phyloP scores from a whole-genome alignment of 2,888 invertebrate species.

The Portevinia maculata region DNA sequence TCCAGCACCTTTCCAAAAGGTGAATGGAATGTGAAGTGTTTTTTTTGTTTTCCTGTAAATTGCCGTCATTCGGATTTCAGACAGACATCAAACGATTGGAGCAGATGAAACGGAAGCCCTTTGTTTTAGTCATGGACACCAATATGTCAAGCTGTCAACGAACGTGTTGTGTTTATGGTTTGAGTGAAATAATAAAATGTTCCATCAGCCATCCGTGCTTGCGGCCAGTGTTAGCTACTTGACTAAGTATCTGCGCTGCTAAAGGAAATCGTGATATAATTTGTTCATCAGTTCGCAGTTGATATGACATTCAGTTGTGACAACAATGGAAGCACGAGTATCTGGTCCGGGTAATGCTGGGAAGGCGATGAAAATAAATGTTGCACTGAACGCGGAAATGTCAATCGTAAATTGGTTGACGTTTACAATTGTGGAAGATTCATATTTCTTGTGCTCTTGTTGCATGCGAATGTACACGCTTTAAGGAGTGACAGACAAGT shows the following conservation, averaged over 20 bases:
- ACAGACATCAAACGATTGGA: slow-evolving; percentile 36
- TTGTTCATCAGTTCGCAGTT: slow-evolving; percentile 50
- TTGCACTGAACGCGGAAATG: slow-evolving; percentile 56
- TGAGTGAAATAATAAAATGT: slow-evolving; percentile 69
- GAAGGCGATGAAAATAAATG: slow-evolving; percentile 12
- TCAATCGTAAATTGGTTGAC: slow-evolving; percentile 58
- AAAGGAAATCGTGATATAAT: slow-evolving; percentile 64
- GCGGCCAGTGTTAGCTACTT: not conserved
- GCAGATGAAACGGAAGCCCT: slow-evolving; percentile 61
- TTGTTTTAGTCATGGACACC: slow-evolving; percentile 58
- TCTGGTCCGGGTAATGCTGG: slow-evolving; percentile 21
- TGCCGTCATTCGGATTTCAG: slow-evolving; percentile 37
- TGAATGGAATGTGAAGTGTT: slow-evolving; percentile 21
- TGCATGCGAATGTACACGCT: not conserved
- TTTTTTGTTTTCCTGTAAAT: not conserved
- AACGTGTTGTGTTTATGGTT: slow-evolving; percentile 70
- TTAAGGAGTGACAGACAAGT: slow-evolving; percentile 13
- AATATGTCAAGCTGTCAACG: slow-evolving; percentile 70
- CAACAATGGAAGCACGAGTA: slow-evolving; percentile 44
- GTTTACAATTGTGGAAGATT: slow-evolving; percentile 21
- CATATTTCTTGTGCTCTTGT: slow-evolving; percentile 1
- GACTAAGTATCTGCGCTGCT: slow-evolving; percentile 32
- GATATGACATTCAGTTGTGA: slow-evolving; percentile 39
- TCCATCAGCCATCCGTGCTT: slow-evolving; percentile 21
- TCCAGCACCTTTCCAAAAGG: slow-evolving; percentile 31